Evolutionary conservation across 2,888 invertebrate genomes (phyloP), one percentile per base, ranked within the genome.

Genomic region (Polydrusus cervinus): DNA sequence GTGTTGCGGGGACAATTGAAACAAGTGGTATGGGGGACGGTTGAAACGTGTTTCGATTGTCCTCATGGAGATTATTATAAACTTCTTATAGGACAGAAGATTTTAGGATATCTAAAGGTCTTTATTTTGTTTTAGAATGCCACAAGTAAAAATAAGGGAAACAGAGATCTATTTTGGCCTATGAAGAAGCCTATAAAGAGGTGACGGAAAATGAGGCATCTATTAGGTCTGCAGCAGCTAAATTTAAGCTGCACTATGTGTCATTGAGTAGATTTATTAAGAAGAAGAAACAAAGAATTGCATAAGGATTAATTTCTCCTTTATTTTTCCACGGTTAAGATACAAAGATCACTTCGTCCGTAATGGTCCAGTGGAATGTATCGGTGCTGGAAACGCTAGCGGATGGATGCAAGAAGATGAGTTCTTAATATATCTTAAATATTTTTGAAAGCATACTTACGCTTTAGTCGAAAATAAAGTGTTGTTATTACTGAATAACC

Each of bases 401-500:
- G 84, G 84, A 13, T 85, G 84, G 85, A 84, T 84, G 82, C 78
- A 77, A 16, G 80, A 61, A 30, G 72, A 71, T 25, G 79, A 82
- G 57, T 84, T 85, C 51, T 30, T 78, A 5, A 68, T 76, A 43
- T 85, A 81, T 77, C 68, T 84, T 47, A 71, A 84, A 14, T 83
- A 85, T 76, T 86, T 86, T 74, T 75, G 81, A 34, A 80, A 82
- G 55, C 68, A 78, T 68, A 49, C 70, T 18, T 61, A 68, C 45
- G 67, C 81, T 14, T 76, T 79, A 18, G 61, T 68, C 57, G 74
- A 80, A 53, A 65, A 80, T 3, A 80, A 81, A 47, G 82, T 82
- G 16, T 74, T 85, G 11, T 69, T 85, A 18, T 34, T 84, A 7
- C 75, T 85, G 2, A 84, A 85, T 67, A 85, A 85, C 71, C 84